Evolutionary conservation across 2,797 vertebrate species (phyloP).

Genomic region (Sorex maritimensis): DNA sequence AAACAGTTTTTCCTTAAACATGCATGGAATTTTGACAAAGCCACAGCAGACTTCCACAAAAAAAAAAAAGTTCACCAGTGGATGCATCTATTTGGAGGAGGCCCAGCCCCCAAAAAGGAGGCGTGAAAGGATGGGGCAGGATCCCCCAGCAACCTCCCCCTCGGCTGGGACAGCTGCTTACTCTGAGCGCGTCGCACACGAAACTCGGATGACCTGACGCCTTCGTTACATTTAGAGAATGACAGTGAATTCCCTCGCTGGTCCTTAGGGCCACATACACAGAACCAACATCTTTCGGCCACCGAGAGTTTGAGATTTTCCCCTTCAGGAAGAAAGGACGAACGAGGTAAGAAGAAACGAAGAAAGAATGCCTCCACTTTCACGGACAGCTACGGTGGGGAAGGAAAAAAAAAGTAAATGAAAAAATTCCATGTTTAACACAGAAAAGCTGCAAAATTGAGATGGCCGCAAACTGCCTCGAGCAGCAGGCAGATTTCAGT

Average conservation of each 20-base stretch:
- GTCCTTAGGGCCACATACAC: conserved; percentile 35
- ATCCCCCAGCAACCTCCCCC: conserved; percentile 3
- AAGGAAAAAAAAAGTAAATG: not conserved
- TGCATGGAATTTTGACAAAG: not conserved
- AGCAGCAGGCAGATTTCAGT: not conserved
- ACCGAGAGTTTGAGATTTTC: conserved; percentile 16
- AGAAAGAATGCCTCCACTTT: conserved; percentile 37
- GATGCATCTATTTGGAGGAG: not conserved
- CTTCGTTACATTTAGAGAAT: conserved; percentile 71
- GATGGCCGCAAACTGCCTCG: conserved; percentile 15
- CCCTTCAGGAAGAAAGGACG: too few relatives aligned
- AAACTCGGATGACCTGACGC: conserved; percentile 64
- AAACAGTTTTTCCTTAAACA: not conserved
- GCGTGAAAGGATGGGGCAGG: not conserved
- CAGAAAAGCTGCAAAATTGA: not conserved
- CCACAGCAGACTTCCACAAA: not conserved
- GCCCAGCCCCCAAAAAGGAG: not conserved
- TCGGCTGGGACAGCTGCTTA: not conserved
- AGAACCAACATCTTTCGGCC: conserved; percentile 65
- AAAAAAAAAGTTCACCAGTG: not conserved
- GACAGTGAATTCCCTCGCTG: conserved; percentile 64
- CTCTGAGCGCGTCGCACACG: conserved; percentile 59
- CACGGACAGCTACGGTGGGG: not conserved
- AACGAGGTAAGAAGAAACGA: too few relatives aligned
- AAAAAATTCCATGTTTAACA: conserved; percentile 29